Conservation (phyloP, 2,888 invertebrate genomes). For the Zaprionus lineosus region DNA sequence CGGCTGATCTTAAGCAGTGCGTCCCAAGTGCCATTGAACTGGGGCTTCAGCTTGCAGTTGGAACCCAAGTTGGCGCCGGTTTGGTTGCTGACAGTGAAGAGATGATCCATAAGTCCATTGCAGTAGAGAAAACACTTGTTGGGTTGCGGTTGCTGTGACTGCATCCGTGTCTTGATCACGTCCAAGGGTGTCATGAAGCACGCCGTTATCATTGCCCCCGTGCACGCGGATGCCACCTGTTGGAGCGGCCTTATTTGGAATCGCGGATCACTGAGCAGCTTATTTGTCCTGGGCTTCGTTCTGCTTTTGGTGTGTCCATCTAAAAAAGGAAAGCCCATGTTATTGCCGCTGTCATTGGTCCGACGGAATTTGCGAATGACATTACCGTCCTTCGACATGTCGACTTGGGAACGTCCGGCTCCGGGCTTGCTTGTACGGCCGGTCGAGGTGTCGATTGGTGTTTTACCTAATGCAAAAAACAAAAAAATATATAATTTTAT, state of each 20-base stretch:
- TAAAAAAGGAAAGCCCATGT: no score
- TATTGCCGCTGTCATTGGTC: neutral
- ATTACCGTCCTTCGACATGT: constrained; percentile 46
- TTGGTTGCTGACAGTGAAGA: constrained; percentile 91
- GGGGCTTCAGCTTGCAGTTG: constrained; percentile 73
- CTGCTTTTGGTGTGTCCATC: no score
- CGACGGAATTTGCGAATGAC: no score
- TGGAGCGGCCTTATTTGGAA: constrained; percentile 85
- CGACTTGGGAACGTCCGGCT: constrained; percentile 6
- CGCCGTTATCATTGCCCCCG: constrained; percentile 94
- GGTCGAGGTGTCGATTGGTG: no score
- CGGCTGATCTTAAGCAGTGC: constrained; percentile 96
- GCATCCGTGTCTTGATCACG: constrained; percentile 98
- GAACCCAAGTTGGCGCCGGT: constrained; percentile 16
- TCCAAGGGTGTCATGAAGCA: constrained; percentile 97
- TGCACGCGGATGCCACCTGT: constrained; percentile 83
- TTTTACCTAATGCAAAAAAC: no score
- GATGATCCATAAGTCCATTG: constrained; percentile 99
- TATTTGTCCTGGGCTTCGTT: neutral
- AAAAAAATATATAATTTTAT: neutral
- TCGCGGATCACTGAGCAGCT: constrained; percentile 86
- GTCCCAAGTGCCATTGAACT: constrained; percentile 94
- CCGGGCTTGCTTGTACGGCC: no score
- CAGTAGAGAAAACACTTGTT: constrained; percentile 97
- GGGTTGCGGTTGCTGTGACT: constrained; percentile 94